Percentiles rank a stretch among this genome's conserved stretches.
Conservation (phyloP, 2,113 vertebrate species). For the Ramphastos sulfuratus region DNA sequence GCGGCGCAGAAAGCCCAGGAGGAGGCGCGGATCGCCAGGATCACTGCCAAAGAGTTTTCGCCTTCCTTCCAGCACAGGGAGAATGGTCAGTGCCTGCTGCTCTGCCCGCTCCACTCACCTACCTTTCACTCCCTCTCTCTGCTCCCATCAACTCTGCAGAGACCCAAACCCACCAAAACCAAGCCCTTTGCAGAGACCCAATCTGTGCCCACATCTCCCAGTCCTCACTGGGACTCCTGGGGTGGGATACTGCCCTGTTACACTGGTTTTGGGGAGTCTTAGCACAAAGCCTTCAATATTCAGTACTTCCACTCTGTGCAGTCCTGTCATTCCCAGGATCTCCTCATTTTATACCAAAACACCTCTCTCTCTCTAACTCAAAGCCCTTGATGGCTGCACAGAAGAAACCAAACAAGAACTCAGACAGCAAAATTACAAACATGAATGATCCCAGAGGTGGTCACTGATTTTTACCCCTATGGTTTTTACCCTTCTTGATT, state of each 20-base stretch:
- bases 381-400: neutral
- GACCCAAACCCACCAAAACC: neutral
- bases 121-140: rapidly evolving
- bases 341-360: neutral
- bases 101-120: rapidly evolving
- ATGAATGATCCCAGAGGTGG: rapidly evolving
- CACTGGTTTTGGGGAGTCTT: rapidly evolving
- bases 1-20: conserved; percentile 93
- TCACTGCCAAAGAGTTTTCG: conserved; percentile 98
- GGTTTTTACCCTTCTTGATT: neutral
- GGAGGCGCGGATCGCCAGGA: conserved; percentile 91
- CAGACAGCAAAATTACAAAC: neutral
- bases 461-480: neutral
- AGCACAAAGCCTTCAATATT: neutral
- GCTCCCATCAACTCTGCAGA: neutral
- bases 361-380: rapidly evolving
- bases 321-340: rapidly evolving
- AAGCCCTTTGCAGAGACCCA: rapidly evolving
- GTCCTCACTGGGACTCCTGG: rapidly evolving
- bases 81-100: conserved; percentile 83
- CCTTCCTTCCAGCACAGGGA: conserved; percentile 96
- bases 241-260: rapidly evolving
- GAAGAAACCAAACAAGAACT: neutral
- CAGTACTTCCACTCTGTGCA: rapidly evolving
- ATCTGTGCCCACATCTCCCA: rapidly evolving